These are phyloP conservation scores for Mionectes macconnelli DNA, from an alignment of 2,113 vertebrate genomes.

Conservation along the genomic window DNA sequence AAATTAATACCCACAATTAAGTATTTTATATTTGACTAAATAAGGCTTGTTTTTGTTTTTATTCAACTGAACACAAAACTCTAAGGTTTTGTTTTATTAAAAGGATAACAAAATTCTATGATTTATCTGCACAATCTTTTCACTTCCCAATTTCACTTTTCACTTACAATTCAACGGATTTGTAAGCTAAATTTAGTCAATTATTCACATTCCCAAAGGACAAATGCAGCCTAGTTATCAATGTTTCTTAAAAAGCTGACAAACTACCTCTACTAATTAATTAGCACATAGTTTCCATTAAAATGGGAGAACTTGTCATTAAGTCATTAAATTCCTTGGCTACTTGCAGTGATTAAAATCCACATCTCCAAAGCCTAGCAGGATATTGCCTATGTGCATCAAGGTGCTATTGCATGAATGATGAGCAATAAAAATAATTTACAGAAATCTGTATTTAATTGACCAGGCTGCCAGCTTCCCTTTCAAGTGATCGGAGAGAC, in stretches of 20 bases:
- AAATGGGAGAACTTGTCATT: constrained; percentile 6
- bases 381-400: not conserved
- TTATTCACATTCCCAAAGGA: not conserved
- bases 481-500: not conserved
- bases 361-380: not conserved
- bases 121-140: not conserved
- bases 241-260: constrained; percentile 22
- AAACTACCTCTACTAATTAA: constrained; percentile 21
- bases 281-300: constrained; percentile 18
- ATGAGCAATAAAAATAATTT: constrained; percentile 48
- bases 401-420: constrained; percentile 9
- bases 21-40: not conserved
- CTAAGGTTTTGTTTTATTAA: not conserved
- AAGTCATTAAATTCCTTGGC: constrained; percentile 43
- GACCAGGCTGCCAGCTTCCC: not conserved
- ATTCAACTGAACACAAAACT: not conserved
- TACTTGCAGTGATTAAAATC: constrained; percentile 30
- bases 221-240: not conserved
- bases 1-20: not conserved
- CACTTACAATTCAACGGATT: not conserved
- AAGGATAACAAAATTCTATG: no score
- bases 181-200: constrained; percentile 1
- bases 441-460: constrained; percentile 18
- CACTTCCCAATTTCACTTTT: no score
- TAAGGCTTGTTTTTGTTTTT: not conserved